Conservation (phyloP, 1,140 invertebrate genomes). For the Chionoecetes opilio region DNA sequence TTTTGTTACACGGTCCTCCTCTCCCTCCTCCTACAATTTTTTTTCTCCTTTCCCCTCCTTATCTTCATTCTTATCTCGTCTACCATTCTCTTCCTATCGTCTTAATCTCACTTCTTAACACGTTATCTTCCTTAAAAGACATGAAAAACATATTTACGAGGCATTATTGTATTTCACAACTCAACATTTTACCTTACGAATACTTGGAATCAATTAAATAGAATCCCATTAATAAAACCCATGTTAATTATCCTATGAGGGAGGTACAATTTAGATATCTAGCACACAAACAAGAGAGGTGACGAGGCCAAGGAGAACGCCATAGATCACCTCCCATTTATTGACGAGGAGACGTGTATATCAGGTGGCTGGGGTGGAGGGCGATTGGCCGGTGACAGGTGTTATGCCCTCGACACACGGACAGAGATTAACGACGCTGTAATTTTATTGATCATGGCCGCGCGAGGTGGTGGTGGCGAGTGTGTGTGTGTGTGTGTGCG, state of each 20-base stretch:
- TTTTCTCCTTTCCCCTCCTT: not conserved
- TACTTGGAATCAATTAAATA: no score
- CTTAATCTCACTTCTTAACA: not conserved
- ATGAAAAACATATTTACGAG: no score
- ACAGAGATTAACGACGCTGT: not conserved
- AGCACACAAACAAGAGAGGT: not conserved
- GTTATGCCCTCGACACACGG: not conserved
- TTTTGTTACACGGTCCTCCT: slow-evolving; percentile 32
- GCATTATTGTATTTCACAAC: no score
- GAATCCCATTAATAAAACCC: no score
- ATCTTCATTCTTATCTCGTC: not conserved
- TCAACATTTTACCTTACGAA: no score
- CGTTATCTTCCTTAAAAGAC: not conserved
- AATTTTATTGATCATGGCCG: slow-evolving; percentile 13
- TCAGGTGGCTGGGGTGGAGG: slow-evolving; percentile 12
- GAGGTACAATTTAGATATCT: not conserved
- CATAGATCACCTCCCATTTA: slow-evolving; percentile 16
- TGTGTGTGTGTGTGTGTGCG: not conserved
- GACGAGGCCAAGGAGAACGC: not conserved
- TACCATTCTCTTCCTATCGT: not conserved
- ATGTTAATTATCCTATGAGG: no score
- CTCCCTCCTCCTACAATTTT: not conserved
- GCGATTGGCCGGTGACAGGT: not conserved
- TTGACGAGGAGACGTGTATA: slow-evolving; percentile 5
- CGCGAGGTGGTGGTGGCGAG: not conserved